Evolutionary conservation across 2,797 vertebrate species (phyloP).

Genomic region (Bovichtus variegatus): DNA sequence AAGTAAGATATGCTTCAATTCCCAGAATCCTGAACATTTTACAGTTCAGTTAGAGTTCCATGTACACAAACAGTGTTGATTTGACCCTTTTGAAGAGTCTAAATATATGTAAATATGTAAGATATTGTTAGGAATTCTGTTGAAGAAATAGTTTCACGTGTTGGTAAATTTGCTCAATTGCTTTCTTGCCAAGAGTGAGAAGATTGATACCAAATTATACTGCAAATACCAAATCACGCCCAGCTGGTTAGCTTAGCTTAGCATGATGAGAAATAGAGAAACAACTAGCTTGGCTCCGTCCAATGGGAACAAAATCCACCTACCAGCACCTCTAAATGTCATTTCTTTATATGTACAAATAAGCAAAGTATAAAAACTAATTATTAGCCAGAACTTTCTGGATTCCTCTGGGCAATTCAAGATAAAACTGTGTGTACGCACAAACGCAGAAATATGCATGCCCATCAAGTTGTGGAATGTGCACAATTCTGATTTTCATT

Average conservation of each 20-base stretch:
- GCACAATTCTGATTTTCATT: no score
- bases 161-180: neutral
- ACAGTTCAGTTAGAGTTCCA: constrained; percentile 29
- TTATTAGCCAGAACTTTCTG: no score
- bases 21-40: constrained; percentile 48
- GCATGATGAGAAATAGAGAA: constrained; percentile 1
- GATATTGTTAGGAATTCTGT: neutral
- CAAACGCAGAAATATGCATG: neutral
- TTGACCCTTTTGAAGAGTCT: constrained; percentile 1
- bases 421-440: neutral
- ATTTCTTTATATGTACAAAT: neutral
- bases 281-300: neutral
- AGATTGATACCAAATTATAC: neutral
- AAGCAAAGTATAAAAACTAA: neutral
- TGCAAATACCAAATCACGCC: neutral
- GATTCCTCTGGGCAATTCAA: no score
- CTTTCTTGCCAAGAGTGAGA: neutral
- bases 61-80: constrained; percentile 24
- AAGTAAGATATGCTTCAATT: constrained; percentile 64
- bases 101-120: neutral
- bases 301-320: neutral
- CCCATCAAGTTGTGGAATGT: no score
- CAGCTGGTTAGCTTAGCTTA: constrained; percentile 10
- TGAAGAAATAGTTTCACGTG: neutral
- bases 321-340: neutral